A percentile compares a stretch with the other conserved stretches of the same genome.
These are phyloP conservation scores for Varanus komodoensis DNA, from an alignment of 2,113 vertebrate genomes.

Conservation along the genomic window DNA sequence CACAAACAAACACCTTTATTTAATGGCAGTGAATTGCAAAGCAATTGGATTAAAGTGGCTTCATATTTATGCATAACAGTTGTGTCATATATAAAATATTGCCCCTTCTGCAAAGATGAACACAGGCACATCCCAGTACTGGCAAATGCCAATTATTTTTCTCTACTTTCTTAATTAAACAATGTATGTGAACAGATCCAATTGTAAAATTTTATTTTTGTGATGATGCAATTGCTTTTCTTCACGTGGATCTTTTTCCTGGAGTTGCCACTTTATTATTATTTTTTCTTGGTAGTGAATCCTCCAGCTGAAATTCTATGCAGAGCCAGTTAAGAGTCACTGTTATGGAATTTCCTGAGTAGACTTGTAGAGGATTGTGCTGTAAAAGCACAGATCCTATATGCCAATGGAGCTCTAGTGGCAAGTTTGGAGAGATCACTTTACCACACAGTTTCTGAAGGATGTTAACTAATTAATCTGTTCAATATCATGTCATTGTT, in stretches of 20 bases:
- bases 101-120: slow-evolving; percentile 40
- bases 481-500: not conserved
- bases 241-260: slow-evolving; percentile 26
- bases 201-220: slow-evolving; percentile 15
- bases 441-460: not conserved
- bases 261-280: slow-evolving; percentile 22
- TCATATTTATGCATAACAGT: slow-evolving; percentile 46
- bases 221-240: slow-evolving; percentile 17
- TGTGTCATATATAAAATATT: slow-evolving; percentile 36
- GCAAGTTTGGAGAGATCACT: not conserved
- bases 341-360: not conserved
- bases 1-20: slow-evolving; percentile 72
- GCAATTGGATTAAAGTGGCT: slow-evolving; percentile 51
- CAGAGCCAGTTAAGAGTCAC: not conserved
- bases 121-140: slow-evolving; percentile 38
- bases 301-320: not conserved
- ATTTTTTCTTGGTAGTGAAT: not conserved
- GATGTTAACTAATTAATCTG: not conserved
- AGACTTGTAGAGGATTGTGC: not conserved
- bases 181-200: slow-evolving; percentile 26
- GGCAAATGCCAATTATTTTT: slow-evolving; percentile 46
- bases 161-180: slow-evolving; percentile 44
- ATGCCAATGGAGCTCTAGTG: not conserved
- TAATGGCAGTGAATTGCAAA: slow-evolving; percentile 68
- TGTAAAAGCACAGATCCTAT: slow-evolving; percentile 1